Evolutionary conservation across 2,888 invertebrate genomes (phyloP), one percentile per base, ranked within the genome.

Genomic region (Apomyelois bistriatella): DNA sequence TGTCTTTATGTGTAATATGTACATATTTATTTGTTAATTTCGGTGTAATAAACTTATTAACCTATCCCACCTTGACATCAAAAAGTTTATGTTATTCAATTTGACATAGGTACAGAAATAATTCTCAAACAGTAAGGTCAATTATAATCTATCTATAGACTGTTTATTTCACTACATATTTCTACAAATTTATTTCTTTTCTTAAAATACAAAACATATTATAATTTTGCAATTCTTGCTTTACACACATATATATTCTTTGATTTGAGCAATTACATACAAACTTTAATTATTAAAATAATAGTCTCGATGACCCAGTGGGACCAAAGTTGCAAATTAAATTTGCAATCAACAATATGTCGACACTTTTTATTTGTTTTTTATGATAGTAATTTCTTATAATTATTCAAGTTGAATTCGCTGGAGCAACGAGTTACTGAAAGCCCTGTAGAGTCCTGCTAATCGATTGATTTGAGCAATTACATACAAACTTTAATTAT

Each of bases 251-350:
- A 10, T 28, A 28, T 5, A 46, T 32, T n/a, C 2, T 22, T 46
- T 46, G 32, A 15, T 46, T 15, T 10, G 15, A 30, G 16, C 30
- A 46, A 46, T 43, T 43, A 43, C 30, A 12, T 12, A 22, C 43
- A n/a, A 15, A 32, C 9, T 16, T 16, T 46, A 32, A 16, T 46
- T 32, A 46, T 10, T 30, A 15, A 46, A 30, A 35, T 32, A 46
- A 46, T 46, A 46, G 32, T 46, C 16, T n/a, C 30, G 30, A 46
- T 46, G 42, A 42, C 42, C 42, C 42, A 30, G 32, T 32, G 43
- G 28, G 46, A 46, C 35, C 32, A 46, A 46, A 22, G 15, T 32
- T 32, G 30, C 46, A 16, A 32, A 46, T 16, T 46, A 16, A 2
- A 32, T 0, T 46, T 15, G 46, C 46, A 35, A 16, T 30, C 30